Percentiles rank a stretch among this genome's conserved stretches.
Conservation (phyloP, 2,113 vertebrate species). For the Rhinoderma darwinii region DNA sequence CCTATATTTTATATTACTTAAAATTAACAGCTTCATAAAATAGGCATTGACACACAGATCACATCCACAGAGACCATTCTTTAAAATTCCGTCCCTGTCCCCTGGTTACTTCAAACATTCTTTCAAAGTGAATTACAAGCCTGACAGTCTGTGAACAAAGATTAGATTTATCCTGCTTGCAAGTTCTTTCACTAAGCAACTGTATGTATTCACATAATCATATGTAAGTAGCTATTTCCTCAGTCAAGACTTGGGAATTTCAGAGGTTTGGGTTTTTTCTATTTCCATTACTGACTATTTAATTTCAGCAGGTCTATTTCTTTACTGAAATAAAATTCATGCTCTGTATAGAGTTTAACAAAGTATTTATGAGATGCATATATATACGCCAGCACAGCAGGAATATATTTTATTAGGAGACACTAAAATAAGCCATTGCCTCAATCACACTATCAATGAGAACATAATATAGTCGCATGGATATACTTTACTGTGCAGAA, state of each 20-base stretch:
- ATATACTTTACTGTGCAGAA: neutral
- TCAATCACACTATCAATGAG: neutral
- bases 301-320: neutral
- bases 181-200: constrained; percentile 40
- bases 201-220: constrained; percentile 52
- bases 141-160: constrained; percentile 56
- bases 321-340: neutral
- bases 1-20: neutral
- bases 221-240: constrained; percentile 45
- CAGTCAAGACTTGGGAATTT: constrained; percentile 2
- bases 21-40: accelerated
- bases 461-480: neutral
- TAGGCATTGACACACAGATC: constrained; percentile 13
- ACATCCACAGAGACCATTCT: neutral
- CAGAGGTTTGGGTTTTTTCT: neutral
- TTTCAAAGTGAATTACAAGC: constrained; percentile 56
- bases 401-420: neutral
- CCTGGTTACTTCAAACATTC: constrained; percentile 55
- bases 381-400: neutral
- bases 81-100: constrained; percentile 34
- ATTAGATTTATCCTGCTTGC: constrained; percentile 52
- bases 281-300: neutral
- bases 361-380: neutral
- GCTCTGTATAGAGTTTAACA: neutral
- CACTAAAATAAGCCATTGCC: neutral